phyloP scores from a whole-genome alignment of 2,888 invertebrate species.

The Campaea margaritaria region DNA sequence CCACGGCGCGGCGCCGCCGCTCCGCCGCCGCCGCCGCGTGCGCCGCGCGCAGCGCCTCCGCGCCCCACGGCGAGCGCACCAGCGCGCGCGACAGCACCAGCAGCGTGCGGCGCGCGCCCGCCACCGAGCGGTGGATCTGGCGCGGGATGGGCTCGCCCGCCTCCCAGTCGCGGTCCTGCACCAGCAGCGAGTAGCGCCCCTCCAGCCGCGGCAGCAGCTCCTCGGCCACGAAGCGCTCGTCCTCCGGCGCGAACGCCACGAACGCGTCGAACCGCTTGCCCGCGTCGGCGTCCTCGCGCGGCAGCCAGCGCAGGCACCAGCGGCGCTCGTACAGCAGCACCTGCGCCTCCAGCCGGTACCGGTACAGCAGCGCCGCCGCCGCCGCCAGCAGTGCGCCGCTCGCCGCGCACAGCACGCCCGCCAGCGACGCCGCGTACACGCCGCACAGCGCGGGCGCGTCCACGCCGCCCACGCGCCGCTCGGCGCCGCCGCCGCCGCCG shows the following conservation, averaged over 20 bases:
- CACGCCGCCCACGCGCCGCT: conserved; percentile 16
- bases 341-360: conserved; percentile 43
- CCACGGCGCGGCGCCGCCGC: conserved; percentile 88
- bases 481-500: conserved; percentile 29
- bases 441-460: conserved; percentile 47
- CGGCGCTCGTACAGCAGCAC: conserved; percentile 40
- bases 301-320: conserved; percentile 34
- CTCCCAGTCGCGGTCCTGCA: conserved; percentile 90
- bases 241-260: conserved; percentile 91
- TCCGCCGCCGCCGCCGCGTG: conserved; percentile 62
- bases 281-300: conserved; percentile 42
- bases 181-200: conserved; percentile 85
- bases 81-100: conserved; percentile 49
- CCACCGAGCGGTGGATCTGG: conserved; percentile 89
- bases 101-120: conserved; percentile 81
- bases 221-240: conserved; percentile 88
- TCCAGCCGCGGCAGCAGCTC: conserved; percentile 88
- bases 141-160: conserved; percentile 90
- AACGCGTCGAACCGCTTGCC: conserved; percentile 89
- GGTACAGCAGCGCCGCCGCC: conserved; percentile 27
- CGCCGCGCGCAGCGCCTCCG: conserved; percentile 87
- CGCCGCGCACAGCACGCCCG: conserved; percentile 33
- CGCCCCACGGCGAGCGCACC: conserved; percentile 82
- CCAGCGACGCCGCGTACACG: conserved; percentile 33
- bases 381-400: conserved; percentile 10